Base-by-base conservation (phyloP, 2,888 invertebrate genomes). In the Plagodis pulveraria region DNA sequence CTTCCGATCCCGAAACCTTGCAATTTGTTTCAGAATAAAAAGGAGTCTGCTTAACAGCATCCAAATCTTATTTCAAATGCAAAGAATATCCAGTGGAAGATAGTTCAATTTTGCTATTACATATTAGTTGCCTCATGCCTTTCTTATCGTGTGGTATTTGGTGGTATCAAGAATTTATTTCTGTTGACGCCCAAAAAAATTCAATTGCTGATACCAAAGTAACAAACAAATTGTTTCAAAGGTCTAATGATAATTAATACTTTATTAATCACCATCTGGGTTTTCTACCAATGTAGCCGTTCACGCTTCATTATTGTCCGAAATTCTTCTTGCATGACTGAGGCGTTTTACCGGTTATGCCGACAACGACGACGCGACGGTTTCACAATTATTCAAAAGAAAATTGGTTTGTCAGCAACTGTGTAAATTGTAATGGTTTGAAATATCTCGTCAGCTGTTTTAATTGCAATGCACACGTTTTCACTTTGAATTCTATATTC, bases 271-370 rank as follows among this genome's bases (percentile, higher is more conserved):
- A 40, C 50, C 46, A 56, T 60, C 68, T 67, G 57, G 62, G 66
- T 52, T 62, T 62, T 64, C 58, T 58, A 71, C 64, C 66, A 38
- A 6, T 9, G 42, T 6, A 41, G 65, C 49, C 44, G 36, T 59
- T 55, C 48, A 45, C 55, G 65, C 66, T 66, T 71, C 64, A 67
- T 68, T 73, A 70, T 71, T 60, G 64, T 60, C 58, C 56, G 59
- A 64, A 68, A 76, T 76, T 68, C 73, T 78, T 77, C 62, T 71
- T 67, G 74, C 77, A 78, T 78, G 81, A 79, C 76, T 51, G 70
- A 72, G 68, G 44, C 57, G 71, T 73, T 72, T 69, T 73, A 76
- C 78, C 74, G 74, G 80, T 80, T 77, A 70, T 58, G 50, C 54
- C 51, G 22, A 22, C 22, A 4, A 22, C 22, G 22, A 22, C 22